Evolutionary conservation across 2,113 vertebrate genomes (phyloP), one percentile per base, ranked within the genome.

Genomic region (Tupaia tana): DNA sequence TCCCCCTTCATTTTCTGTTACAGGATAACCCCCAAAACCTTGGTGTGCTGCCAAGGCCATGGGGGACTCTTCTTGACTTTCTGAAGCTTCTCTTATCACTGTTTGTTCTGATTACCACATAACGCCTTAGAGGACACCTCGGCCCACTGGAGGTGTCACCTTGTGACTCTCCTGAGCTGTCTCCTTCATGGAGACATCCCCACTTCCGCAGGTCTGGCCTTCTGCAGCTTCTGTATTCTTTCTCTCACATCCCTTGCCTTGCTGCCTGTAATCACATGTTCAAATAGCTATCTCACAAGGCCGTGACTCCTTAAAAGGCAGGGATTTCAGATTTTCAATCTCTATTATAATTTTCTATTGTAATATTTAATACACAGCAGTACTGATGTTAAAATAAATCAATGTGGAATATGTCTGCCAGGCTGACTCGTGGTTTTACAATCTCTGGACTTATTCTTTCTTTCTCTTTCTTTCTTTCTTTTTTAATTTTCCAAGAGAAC

Each of bases 341-440:
- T 81, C 64, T 73, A 14, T 56, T 24, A 2, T 73, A 52, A 73
- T 58, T 71, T 43, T 27, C 1, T 29, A 10, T 67, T 24, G 6
- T 9, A 27, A 11, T 64, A n/a, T 80, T 84, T 25, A 69, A 54
- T 25, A 31, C 27, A 4, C 7, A 25, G 27, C 0, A 24, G n/a
- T 8, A 4, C 29, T 66, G 13, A 66, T 64, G 7, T 34, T 75
- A 64, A 84, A 75, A 61, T 34, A 85, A 91, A 75, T 59, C 54
- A 70, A 71, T 54, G 34, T 20, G 22, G 15, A 66, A 13, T 16
- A 63, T 1, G 6, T 7, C 90, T 90, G 22, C 70, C 81, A 25
- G 58, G 86, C 84, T 96, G 89, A 73, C 2, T 27, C 73, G 8
- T 27, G 15, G 19, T 85, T 52, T 94, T 91, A 66, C 29, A 85